Percentiles rank a stretch among this genome's conserved stretches.
These are phyloP conservation scores for Hexactinellida sp. DNA, from an alignment of 37 sponge, comb jelly and placozoan species.

Conservation along the genomic window DNA sequence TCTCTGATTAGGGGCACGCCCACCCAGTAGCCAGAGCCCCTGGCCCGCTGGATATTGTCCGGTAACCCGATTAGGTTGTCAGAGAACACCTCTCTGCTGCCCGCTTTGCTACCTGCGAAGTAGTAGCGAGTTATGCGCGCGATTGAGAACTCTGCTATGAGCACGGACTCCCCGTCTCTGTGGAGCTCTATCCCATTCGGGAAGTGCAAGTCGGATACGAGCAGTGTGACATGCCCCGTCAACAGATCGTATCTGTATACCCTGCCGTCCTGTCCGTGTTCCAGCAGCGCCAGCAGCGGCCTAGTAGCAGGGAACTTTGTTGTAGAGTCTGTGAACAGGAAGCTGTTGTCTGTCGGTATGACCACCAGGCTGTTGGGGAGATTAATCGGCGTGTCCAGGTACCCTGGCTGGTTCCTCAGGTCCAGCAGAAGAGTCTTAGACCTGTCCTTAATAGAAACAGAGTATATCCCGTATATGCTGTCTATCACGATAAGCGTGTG, in stretches of 20 bases:
- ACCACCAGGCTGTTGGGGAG: background rate
- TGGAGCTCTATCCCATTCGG: conserved; percentile 59
- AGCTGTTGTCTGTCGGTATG: background rate
- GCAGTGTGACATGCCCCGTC: background rate
- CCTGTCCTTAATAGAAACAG: background rate
- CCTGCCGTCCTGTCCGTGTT: background rate
- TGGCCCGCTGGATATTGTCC: background rate
- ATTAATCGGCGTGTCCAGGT: background rate
- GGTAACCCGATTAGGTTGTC: background rate
- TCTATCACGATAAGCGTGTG: background rate
- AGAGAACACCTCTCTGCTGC: background rate
- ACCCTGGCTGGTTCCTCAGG: background rate
- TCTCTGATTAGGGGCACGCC: background rate
- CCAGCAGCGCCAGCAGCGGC: background rate
- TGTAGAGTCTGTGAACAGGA: background rate
- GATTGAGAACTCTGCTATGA: conserved; percentile 48
- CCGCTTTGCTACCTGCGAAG: background rate
- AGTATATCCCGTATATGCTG: background rate
- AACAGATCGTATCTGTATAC: background rate
- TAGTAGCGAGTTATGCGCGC: conserved; percentile 31
- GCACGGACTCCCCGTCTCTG: conserved; percentile 30
- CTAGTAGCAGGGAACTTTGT: background rate
- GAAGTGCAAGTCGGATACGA: conserved; percentile 33
- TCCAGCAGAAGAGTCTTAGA: background rate
- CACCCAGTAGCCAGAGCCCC: background rate